Conservation (phyloP, 2,888 invertebrate species). For the Caenorhabditis panamensis region DNA sequence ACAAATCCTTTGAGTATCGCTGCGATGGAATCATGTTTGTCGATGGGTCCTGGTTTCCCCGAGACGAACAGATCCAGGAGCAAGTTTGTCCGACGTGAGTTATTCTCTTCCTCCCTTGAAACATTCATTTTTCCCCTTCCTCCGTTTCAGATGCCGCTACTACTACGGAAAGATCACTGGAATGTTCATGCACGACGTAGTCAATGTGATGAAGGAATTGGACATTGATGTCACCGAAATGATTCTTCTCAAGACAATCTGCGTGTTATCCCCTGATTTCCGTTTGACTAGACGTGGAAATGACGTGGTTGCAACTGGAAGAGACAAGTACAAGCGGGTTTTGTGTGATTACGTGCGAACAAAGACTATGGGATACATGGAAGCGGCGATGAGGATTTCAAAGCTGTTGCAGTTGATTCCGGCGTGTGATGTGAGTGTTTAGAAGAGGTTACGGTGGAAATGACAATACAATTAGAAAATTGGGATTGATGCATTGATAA, state of each 20-base stretch:
- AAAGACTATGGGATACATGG: constrained; percentile 18
- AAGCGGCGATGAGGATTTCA: constrained; percentile 15
- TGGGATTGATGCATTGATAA: too few species aligned
- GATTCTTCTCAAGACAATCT: constrained; percentile 50
- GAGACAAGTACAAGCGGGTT: constrained; percentile 32
- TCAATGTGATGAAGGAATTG: constrained; percentile 43
- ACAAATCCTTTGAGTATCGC: constrained; percentile 43
- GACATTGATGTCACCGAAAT: constrained; percentile 58
- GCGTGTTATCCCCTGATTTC: constrained; percentile 32
- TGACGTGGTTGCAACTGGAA: constrained; percentile 16
- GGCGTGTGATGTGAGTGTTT: constrained; percentile 34
- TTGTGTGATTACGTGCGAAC: constrained; percentile 49
- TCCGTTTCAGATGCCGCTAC: constrained; percentile 44
- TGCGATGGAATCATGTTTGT: constrained; percentile 60
- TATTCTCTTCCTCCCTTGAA: too few species aligned
- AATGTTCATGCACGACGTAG: constrained; percentile 60
- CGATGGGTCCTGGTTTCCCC: constrained; percentile 59
- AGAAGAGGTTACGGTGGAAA: neutral
- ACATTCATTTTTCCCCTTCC: neutral
- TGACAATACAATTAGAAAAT: too few species aligned
- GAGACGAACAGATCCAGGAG: constrained; percentile 39
- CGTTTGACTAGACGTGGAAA: constrained; percentile 23
- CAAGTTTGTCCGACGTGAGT: constrained; percentile 39
- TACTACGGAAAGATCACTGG: constrained; percentile 55
- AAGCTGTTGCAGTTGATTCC: constrained; percentile 51